Evolutionary conservation across 1,140 invertebrate genomes (phyloP).

Genomic region (Saxidomus purpurata): DNA sequence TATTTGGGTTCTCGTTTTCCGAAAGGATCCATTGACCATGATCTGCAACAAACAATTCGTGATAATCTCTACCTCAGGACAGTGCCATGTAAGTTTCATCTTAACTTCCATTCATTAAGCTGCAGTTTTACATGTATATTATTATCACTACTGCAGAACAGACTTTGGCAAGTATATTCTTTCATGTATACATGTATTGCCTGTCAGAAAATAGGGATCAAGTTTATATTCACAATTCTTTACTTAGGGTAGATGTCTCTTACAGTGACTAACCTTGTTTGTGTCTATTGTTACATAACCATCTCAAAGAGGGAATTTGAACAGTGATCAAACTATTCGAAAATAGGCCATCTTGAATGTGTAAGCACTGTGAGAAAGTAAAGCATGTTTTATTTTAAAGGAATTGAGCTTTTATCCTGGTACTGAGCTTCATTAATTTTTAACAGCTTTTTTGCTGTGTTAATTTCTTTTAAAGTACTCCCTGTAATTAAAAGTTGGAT

Average conservation of each 20-base stretch:
- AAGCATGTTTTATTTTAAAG: neutral
- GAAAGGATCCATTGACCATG: conserved; percentile 90
- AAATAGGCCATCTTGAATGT: neutral
- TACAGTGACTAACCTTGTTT: no score
- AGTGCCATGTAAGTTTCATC: conserved; percentile 89
- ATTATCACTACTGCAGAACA: neutral
- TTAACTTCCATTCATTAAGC: no score
- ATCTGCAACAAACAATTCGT: conserved; percentile 90
- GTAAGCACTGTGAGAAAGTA: neutral
- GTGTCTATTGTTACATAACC: no score
- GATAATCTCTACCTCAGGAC: conserved; percentile 91
- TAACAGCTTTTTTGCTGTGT: neutral
- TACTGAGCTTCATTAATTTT: neutral
- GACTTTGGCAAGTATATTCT: neutral
- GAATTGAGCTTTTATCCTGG: neutral
- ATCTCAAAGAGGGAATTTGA: no score
- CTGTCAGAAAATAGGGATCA: no score
- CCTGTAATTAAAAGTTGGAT: neutral
- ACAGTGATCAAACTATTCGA: no score
- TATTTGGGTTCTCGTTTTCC: conserved; percentile 90
- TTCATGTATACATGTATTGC: neutral
- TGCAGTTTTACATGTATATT: no score
- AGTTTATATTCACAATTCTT: no score
- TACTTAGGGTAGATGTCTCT: no score
- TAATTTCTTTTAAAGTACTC: neutral